Conservation (phyloP, 2,797 vertebrate species). For the Sphenopsis melanotis region DNA sequence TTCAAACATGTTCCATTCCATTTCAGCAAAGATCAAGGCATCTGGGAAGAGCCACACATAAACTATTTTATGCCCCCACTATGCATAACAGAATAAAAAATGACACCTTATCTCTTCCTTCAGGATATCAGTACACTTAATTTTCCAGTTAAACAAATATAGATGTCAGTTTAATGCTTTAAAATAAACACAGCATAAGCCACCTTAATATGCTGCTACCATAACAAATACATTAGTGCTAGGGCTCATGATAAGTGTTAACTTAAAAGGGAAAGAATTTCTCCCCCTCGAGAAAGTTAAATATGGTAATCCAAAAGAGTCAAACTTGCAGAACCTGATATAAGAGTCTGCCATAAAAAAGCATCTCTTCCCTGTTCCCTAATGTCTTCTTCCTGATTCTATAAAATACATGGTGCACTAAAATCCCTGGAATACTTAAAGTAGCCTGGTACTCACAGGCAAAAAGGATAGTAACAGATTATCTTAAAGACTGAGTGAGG, state of each 20-base stretch:
- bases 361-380: background rate
- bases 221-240: background rate
- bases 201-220: background rate
- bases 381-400: background rate
- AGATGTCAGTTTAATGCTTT: background rate
- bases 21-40: background rate
- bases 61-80: background rate
- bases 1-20: background rate
- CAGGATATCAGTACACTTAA: background rate
- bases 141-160: constrained; percentile 2
- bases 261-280: background rate
- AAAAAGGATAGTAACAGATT: background rate
- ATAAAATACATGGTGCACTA: background rate
- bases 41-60: background rate
- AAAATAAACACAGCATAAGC: constrained; percentile 4
- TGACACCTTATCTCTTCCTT: background rate
- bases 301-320: background rate
- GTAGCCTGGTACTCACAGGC: background rate
- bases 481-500: background rate
- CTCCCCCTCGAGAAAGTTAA: background rate
- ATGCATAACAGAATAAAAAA: background rate
- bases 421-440: background rate
- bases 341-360: background rate
- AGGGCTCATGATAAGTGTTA: background rate
- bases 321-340: background rate